These are phyloP conservation scores for Perognathus longimembris DNA, from an alignment of 2,113 vertebrate species.

Conservation along the genomic window DNA sequence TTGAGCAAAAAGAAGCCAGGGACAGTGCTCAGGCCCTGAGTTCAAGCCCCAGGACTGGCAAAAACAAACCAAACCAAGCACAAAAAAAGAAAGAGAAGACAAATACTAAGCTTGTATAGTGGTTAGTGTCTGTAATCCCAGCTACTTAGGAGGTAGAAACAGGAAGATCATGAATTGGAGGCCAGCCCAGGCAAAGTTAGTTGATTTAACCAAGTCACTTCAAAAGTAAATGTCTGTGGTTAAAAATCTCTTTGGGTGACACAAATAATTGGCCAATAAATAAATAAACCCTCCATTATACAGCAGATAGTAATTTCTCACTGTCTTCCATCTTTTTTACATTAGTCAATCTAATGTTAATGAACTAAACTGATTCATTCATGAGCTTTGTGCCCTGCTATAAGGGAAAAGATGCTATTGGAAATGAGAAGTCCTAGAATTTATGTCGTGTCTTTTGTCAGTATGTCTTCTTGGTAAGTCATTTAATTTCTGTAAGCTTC, in stretches of 20 bases:
- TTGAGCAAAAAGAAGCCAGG: too few species aligned
- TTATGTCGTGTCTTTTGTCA: neutral
- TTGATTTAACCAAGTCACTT: neutral
- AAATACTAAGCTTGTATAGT: neutral
- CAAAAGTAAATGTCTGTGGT: neutral
- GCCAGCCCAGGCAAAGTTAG: too few species aligned
- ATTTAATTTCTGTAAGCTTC: neutral
- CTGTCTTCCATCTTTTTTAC: neutral
- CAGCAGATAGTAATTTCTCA: neutral
- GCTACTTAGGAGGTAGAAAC: neutral
- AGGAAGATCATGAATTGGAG: too few species aligned
- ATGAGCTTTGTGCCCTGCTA: fast-evolving
- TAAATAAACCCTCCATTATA: neutral
- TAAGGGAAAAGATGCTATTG: neutral
- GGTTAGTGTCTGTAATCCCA: neutral
- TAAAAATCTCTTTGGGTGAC: neutral
- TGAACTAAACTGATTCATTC: neutral
- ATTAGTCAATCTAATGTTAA: neutral
- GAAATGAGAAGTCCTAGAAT: neutral
- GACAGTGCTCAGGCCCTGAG: too few species aligned
- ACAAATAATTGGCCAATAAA: neutral
- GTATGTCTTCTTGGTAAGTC: neutral
- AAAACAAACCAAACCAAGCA: too few species aligned
- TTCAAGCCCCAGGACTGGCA: too few species aligned
- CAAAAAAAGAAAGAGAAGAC: too few species aligned